These are phyloP conservation scores for Chiloscyllium punctatum DNA, from an alignment of 2,797 vertebrate genomes.

Conservation along the genomic window DNA sequence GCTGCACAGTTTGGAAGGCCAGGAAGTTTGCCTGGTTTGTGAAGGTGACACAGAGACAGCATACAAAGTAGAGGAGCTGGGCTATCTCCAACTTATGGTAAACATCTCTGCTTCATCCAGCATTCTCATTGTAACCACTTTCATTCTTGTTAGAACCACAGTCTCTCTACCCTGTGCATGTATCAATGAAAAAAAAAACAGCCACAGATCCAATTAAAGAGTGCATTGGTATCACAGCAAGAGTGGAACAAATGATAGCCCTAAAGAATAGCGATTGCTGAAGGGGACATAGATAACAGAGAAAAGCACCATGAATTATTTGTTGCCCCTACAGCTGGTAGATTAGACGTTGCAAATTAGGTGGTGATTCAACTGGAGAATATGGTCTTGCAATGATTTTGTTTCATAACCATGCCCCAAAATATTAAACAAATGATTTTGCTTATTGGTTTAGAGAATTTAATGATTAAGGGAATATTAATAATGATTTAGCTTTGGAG, in stretches of 20 bases:
- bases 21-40: neutral
- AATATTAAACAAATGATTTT: neutral
- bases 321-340: neutral
- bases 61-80: neutral
- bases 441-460: conserved; percentile 8
- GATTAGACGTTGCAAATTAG: conserved; percentile 9
- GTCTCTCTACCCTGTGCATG: too few species aligned
- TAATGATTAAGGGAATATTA: conserved; percentile 1
- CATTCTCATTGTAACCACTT: neutral
- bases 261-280: neutral
- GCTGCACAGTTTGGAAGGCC: neutral
- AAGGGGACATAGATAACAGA: neutral
- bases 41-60: neutral
- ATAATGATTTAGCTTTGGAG: conserved; percentile 4
- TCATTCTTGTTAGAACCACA: neutral
- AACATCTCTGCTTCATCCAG: too few species aligned
- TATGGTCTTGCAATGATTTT: neutral
- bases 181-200: neutral
- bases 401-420: neutral
- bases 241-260: neutral
- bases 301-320: conserved; percentile 17
- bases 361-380: neutral
- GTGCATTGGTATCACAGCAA: neutral
- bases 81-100: neutral
- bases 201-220: neutral